These are phyloP conservation scores for Schrankia costaestrigalis DNA, from an alignment of 2,888 invertebrate genomes.

Conservation along the genomic window DNA sequence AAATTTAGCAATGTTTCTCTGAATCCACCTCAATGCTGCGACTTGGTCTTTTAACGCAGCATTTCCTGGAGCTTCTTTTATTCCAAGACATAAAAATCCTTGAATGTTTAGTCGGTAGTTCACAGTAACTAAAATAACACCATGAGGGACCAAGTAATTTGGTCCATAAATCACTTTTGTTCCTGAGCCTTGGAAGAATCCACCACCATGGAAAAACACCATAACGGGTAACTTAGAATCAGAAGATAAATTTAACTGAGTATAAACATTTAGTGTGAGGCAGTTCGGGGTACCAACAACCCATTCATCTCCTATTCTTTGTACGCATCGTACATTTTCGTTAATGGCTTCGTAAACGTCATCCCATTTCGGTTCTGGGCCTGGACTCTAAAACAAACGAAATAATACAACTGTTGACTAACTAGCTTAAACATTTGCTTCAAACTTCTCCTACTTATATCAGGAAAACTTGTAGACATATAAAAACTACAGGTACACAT, in stretches of 20 bases:
- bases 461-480: too few species aligned
- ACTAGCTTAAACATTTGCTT: not conserved
- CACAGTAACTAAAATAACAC: slow-evolving; percentile 57
- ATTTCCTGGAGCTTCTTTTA: slow-evolving; percentile 64
- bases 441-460: not conserved
- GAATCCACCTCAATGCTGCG: slow-evolving; percentile 59
- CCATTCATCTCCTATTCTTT: slow-evolving; percentile 31
- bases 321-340: slow-evolving; percentile 53
- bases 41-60: slow-evolving; percentile 64
- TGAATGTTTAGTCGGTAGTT: slow-evolving; percentile 66
- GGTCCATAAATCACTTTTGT: slow-evolving; percentile 53
- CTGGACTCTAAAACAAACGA: slow-evolving; percentile 51
- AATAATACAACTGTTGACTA: not conserved
- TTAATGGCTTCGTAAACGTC: slow-evolving; percentile 54
- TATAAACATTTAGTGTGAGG: slow-evolving; percentile 55
- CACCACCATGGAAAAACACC: slow-evolving; percentile 69
- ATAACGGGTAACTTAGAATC: slow-evolving; percentile 54
- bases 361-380: slow-evolving; percentile 57
- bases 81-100: slow-evolving; percentile 58
- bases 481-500: too few species aligned
- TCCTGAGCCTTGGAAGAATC: slow-evolving; percentile 56
- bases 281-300: slow-evolving; percentile 52
- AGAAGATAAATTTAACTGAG: slow-evolving; percentile 38
- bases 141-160: slow-evolving; percentile 52
- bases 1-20: slow-evolving; percentile 51